Evolutionary conservation across 2,113 vertebrate species (phyloP).

Genomic region (Cephalopterus ornatus): DNA sequence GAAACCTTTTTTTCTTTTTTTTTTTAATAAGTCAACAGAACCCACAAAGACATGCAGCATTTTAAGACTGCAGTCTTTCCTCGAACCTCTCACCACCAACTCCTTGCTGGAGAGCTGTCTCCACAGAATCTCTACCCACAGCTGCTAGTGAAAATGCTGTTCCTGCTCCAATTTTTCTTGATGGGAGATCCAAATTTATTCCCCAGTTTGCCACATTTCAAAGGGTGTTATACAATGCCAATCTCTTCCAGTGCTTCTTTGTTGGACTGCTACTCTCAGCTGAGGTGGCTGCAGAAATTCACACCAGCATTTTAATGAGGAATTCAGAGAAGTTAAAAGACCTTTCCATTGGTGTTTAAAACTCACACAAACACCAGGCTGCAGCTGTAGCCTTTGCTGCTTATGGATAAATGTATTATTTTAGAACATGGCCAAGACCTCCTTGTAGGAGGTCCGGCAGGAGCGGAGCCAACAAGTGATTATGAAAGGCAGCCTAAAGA

Average conservation of each 20-base stretch:
- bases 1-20: too few species aligned
- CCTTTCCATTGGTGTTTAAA: slow-evolving; percentile 46
- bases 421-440: slow-evolving; percentile 39
- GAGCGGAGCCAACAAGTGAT: slow-evolving; percentile 40
- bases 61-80: not conserved
- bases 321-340: slow-evolving; percentile 42
- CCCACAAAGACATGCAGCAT: not conserved
- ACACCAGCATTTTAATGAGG: slow-evolving; percentile 39
- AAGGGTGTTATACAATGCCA: not conserved
- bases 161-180: not conserved
- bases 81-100: not conserved
- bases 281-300: slow-evolving; percentile 23
- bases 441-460: slow-evolving; percentile 38
- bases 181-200: not conserved
- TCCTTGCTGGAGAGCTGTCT: not conserved
- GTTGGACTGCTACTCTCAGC: not conserved
- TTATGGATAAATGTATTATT: slow-evolving; percentile 53
- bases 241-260: not conserved
- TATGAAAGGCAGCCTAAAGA: slow-evolving; percentile 55
- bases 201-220: not conserved
- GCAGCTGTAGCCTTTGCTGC: slow-evolving; percentile 40
- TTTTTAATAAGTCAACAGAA: not conserved
- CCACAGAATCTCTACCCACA: not conserved
- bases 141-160: not conserved
- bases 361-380: slow-evolving; percentile 46